Evolutionary conservation across 1,140 invertebrate genomes (phyloP), one percentile per base, ranked within the genome.

Genomic region (Chrysopa pallens): DNA sequence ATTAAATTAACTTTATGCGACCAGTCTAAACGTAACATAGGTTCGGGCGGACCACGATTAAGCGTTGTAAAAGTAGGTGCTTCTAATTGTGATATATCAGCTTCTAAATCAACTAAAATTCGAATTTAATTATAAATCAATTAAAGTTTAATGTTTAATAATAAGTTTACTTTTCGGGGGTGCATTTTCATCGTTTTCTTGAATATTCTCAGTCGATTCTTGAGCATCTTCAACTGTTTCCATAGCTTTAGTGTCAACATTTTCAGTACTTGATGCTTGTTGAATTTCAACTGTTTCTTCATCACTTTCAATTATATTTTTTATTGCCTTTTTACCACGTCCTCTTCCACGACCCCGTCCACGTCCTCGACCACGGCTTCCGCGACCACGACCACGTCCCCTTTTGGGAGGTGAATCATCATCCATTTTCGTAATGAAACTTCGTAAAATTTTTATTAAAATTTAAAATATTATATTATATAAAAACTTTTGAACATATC

Each of bases 21-120:
- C 88, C 88, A 94, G 55, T 83, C 71, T 2, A 91, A 63, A 8
- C 80, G 66, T 33, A 89, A 57, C 82, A 90, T 87, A 0, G 86
- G 78, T 57, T 92, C 88, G 17, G 89, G 81, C 42, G 84, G 82
- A 4, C 85, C 78, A 52, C 86, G 61, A 53, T 86, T 85, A 29
- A 94, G 72, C 8, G 89, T 92, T 27, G 87, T 91, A 55, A 93
- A 91, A 15, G 85, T 87, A 6, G 86, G 84, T 1, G 88, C 81
- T 60, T 90, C 82, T 47, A 89, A 54, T 50, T 89, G 84, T 0
- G 88, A 91, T 57, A 86, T 89, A 57, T 87, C 82, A 33, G 84
- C 82, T 56, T 88, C 85, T 50, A 89, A 70, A 62, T 88, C 84
- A 69, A 88, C 84, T 76, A 54, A 38, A 29, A 35, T 23, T 6